A percentile compares a stretch with the other conserved stretches of the same genome.
Conservation (phyloP, 1,140 invertebrate species). For the Drosophila bipectinata region DNA sequence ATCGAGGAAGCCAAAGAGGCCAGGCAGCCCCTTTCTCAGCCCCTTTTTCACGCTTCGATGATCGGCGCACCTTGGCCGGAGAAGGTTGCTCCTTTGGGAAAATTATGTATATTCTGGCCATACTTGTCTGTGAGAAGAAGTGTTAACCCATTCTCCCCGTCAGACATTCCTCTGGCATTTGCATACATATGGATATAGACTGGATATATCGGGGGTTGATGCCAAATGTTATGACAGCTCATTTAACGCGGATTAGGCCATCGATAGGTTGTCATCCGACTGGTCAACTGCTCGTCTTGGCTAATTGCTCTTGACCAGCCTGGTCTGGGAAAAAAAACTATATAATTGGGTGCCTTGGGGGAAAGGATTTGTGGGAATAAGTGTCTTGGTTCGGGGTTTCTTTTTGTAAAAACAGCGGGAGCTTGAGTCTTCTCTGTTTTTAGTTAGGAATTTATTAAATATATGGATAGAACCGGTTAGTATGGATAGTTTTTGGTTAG, state of each 20-base stretch:
- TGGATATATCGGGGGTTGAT: slow-evolving; percentile 22
- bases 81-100: neutral
- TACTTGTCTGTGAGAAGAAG: slow-evolving; percentile 3
- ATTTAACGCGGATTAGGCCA: slow-evolving; percentile 58
- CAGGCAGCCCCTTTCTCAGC: neutral
- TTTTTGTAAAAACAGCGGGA: neutral
- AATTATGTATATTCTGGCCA: neutral
- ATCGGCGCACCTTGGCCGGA: slow-evolving; percentile 47
- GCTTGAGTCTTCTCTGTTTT: neutral
- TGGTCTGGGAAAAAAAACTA: neutral
- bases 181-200: slow-evolving; percentile 3
- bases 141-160: neutral
- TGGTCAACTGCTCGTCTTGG: slow-evolving; percentile 1
- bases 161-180: slow-evolving; percentile 3
- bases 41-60: slow-evolving; percentile 54
- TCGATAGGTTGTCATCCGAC: slow-evolving; percentile 20
- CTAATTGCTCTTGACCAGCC: neutral
- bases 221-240: slow-evolving; percentile 71
- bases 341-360: slow-evolving; percentile 16
- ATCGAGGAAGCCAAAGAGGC: neutral
- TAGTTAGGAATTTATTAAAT: too few relatives aligned
- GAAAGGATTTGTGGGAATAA: slow-evolving; percentile 17
- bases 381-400: neutral
- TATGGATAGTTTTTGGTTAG: too few relatives aligned
- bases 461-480: too few relatives aligned